Evolutionary conservation across 2,797 vertebrate species (phyloP).

Genomic region (Lophotriccus pileatus): DNA sequence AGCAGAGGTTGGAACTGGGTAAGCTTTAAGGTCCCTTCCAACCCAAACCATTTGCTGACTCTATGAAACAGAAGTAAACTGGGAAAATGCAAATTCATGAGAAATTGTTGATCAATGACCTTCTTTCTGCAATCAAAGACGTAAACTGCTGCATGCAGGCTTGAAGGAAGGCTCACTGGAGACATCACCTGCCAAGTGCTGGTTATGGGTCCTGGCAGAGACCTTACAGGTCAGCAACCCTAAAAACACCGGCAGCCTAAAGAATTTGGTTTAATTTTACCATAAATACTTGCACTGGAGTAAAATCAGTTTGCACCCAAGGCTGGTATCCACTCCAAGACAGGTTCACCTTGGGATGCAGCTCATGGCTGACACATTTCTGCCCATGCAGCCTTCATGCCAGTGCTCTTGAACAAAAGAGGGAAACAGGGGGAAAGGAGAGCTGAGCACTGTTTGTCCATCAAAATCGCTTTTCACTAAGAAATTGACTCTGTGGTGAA

Average conservation of each 20-base stretch:
- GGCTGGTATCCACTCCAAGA: background rate
- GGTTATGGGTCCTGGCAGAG: background rate
- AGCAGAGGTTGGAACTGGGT: background rate
- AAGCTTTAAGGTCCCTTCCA: background rate
- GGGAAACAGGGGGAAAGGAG: background rate
- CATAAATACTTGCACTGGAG: fast-evolving
- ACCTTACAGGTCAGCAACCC: background rate
- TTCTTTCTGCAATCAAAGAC: background rate
- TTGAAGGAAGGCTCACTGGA: background rate
- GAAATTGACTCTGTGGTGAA: background rate
- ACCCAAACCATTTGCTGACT: background rate
- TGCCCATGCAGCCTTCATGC: fast-evolving
- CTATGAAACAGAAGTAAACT: background rate
- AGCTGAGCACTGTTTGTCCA: background rate
- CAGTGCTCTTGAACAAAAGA: background rate
- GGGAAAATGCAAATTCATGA: background rate
- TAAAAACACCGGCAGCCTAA: background rate
- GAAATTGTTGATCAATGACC: background rate
- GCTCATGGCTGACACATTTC: background rate
- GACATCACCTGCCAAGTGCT: background rate
- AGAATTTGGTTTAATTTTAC: background rate
- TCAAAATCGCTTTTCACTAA: background rate
- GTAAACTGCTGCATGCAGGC: background rate
- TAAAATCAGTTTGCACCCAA: background rate
- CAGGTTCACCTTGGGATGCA: background rate